Conservation (phyloP, 2,797 vertebrate genomes). For the Salarias fasciatus region DNA sequence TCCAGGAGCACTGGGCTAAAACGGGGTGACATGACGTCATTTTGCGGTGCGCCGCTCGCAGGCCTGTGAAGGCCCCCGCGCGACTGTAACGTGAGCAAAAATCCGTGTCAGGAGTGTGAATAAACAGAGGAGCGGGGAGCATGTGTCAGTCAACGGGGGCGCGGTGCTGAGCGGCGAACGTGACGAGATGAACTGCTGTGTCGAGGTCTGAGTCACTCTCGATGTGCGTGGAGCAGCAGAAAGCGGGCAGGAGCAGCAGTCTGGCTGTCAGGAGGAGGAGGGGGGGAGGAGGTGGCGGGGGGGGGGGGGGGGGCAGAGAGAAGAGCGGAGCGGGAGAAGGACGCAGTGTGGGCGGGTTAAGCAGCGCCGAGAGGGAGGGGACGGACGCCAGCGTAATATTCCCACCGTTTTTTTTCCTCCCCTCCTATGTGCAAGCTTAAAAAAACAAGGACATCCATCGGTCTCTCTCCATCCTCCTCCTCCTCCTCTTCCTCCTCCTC, state of each 20-base stretch:
- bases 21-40: slow-evolving; percentile 80
- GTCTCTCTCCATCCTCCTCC: slow-evolving; percentile 11
- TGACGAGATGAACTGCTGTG: slow-evolving; percentile 36
- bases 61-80: background rate
- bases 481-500: too few species aligned
- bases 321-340: slow-evolving; percentile 75
- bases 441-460: slow-evolving; percentile 78
- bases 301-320: slow-evolving; percentile 49
- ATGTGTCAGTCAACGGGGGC: background rate
- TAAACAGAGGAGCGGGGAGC: background rate
- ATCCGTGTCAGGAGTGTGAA: slow-evolving; percentile 1
- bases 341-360: slow-evolving; percentile 88
- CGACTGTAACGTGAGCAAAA: background rate
- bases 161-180: slow-evolving; percentile 23
- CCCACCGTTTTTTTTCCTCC: slow-evolving; percentile 51
- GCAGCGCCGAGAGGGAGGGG: slow-evolving; percentile 80
- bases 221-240: slow-evolving; percentile 54
- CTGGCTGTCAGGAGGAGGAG: too few species aligned
- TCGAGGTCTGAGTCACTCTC: slow-evolving; percentile 62
- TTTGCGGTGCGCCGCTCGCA: slow-evolving; percentile 75
- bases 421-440: slow-evolving; percentile 44
- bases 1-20: slow-evolving; percentile 6
- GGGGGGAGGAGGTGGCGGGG: too few species aligned
- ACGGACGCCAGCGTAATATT: slow-evolving; percentile 74
- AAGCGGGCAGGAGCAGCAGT: slow-evolving; percentile 68